Percentiles rank a stretch among this genome's conserved stretches.
These are phyloP conservation scores for Hirtodrosophila confusa DNA, from an alignment of 2,888 invertebrate genomes.

Conservation along the genomic window DNA sequence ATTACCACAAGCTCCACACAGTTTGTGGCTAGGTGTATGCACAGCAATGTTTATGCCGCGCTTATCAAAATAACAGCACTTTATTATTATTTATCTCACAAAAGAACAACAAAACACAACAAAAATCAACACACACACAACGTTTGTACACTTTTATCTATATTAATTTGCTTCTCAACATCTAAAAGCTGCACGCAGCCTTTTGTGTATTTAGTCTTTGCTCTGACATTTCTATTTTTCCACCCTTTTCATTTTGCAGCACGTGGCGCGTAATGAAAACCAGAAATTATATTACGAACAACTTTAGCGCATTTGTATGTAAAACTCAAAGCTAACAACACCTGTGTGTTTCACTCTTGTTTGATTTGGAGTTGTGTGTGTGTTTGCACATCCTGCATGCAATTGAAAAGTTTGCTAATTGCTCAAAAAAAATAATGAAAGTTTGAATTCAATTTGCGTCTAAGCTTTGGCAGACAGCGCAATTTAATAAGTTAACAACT, in stretches of 20 bases:
- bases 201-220: neutral
- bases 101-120: constrained; percentile 1
- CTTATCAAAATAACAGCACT: constrained; percentile 55
- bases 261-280: constrained; percentile 14
- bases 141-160: constrained; percentile 46
- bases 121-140: neutral
- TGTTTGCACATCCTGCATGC: constrained; percentile 15
- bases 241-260: constrained; percentile 28
- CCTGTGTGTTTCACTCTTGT: constrained; percentile 18
- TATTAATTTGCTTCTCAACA: constrained; percentile 49
- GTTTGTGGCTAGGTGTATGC: constrained; percentile 49
- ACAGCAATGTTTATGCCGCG: constrained; percentile 37
- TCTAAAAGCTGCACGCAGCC: constrained; percentile 27
- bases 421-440: constrained; percentile 10
- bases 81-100: constrained; percentile 51
- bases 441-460: constrained; percentile 8
- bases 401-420: constrained; percentile 50
- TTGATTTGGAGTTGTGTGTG: constrained; percentile 8
- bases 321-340: constrained; percentile 23
- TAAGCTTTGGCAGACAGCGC: neutral
- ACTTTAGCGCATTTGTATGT: constrained; percentile 31
- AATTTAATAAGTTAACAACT: constrained; percentile 5
- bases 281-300: constrained; percentile 10
- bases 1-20: constrained; percentile 40
- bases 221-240: constrained; percentile 15